Conservation (phyloP, 2,113 vertebrate genomes). For the Muntiacus reevesi region DNA sequence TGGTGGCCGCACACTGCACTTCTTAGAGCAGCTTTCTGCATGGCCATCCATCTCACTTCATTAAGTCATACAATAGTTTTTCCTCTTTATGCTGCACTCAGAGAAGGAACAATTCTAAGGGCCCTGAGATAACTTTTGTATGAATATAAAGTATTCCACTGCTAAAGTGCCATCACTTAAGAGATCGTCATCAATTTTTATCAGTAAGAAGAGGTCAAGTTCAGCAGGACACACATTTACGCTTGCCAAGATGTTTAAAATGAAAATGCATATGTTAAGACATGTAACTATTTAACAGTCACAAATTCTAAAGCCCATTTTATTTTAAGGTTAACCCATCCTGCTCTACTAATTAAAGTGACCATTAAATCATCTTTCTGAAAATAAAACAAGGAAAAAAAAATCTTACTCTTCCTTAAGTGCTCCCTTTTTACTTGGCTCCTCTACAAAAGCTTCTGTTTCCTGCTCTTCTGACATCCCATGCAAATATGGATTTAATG, state of each 20-base stretch:
- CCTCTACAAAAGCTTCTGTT: slow-evolving; percentile 92
- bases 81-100: background rate
- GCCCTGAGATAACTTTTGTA: background rate
- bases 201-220: background rate
- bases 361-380: background rate
- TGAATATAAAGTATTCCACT: background rate
- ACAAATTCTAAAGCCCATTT: background rate
- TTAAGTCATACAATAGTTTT: background rate
- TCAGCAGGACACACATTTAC: background rate
- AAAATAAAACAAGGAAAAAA: background rate
- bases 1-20: background rate
- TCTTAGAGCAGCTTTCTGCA: background rate
- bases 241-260: slow-evolving; percentile 20
- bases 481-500: slow-evolving; percentile 95
- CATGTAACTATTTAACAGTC: background rate
- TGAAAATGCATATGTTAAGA: background rate
- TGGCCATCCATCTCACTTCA: background rate
- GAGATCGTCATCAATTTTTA: slow-evolving; percentile 9
- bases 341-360: background rate
- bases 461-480: slow-evolving; percentile 96
- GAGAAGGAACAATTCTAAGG: slow-evolving; percentile 16
- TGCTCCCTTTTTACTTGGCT: slow-evolving; percentile 92
- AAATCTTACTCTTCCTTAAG: slow-evolving; percentile 95
- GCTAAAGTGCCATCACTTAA: background rate
- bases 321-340: slow-evolving; percentile 11